Evolutionary conservation across 2,888 invertebrate genomes (phyloP).

Genomic region (Macaria notata): DNA sequence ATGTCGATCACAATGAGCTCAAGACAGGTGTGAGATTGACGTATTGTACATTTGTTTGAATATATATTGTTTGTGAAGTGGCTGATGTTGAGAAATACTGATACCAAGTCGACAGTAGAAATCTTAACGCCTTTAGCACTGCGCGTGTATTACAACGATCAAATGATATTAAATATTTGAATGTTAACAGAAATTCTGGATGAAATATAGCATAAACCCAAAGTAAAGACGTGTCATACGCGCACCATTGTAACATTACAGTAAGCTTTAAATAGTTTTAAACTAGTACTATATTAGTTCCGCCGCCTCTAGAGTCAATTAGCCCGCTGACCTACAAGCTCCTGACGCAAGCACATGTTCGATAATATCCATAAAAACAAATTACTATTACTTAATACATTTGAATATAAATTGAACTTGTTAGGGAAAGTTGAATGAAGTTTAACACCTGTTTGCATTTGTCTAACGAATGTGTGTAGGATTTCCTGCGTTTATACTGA

Average conservation of each 20-base stretch:
- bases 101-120: background rate
- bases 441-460: too few species aligned
- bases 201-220: too few species aligned
- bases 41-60: constrained; percentile 14
- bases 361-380: constrained; percentile 21
- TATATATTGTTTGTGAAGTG: constrained; percentile 7
- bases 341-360: background rate
- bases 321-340: constrained; percentile 4
- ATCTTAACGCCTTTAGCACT: too few species aligned
- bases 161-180: too few species aligned
- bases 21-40: constrained; percentile 28
- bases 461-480: too few species aligned
- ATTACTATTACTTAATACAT: constrained; percentile 18
- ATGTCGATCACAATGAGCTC: constrained; percentile 33
- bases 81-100: background rate
- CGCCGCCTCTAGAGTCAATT: background rate
- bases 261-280: too few species aligned
- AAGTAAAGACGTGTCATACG: too few species aligned
- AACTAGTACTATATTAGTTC: background rate
- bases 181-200: too few species aligned
- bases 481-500: too few species aligned
- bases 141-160: too few species aligned
- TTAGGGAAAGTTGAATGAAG: constrained; percentile 12
- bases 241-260: too few species aligned
- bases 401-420: constrained; percentile 18